These are phyloP conservation scores for Petrophora chlorosata DNA, from an alignment of 2,888 invertebrate genomes.

Conservation along the genomic window DNA sequence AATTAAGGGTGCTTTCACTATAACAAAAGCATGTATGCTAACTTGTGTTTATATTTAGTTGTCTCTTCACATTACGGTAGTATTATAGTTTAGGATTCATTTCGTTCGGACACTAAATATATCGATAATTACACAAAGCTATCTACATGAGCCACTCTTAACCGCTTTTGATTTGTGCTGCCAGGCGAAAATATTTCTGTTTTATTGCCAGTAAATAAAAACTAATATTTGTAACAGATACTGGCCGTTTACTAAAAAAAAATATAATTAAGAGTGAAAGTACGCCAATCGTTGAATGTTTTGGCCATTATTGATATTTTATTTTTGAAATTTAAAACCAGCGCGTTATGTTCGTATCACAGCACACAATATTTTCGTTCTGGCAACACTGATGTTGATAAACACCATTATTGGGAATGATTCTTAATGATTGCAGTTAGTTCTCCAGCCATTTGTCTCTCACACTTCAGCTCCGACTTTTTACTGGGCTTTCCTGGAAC, in stretches of 20 bases:
- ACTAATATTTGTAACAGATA: conserved; percentile 25
- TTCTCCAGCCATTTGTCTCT: conserved; percentile 63
- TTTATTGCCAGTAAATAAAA: conserved; percentile 20
- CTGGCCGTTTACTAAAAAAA: conserved; percentile 22
- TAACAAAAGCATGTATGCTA: conserved; percentile 59
- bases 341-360: conserved; percentile 30
- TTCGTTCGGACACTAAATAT: conserved; percentile 78
- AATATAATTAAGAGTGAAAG: not conserved
- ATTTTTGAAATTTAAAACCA: not conserved
- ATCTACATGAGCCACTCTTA: conserved; percentile 81
- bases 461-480: conserved; percentile 64
- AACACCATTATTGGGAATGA: conserved; percentile 64
- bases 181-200: conserved; percentile 41
- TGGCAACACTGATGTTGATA: conserved; percentile 62
- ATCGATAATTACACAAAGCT: conserved; percentile 82
- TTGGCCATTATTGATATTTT: conserved; percentile 7
- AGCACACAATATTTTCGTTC: conserved; percentile 47
- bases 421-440: conserved; percentile 70
- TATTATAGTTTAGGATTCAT: conserved; percentile 52
- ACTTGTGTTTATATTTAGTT: conserved; percentile 50
- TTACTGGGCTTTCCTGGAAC: conserved; percentile 63
- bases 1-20: conserved; percentile 59
- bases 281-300: conserved; percentile 14
- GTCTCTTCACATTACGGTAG: conserved; percentile 57
- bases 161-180: conserved; percentile 55